These are phyloP conservation scores for Eupleurogrammus muticus DNA, from an alignment of 2,797 vertebrate genomes.

Conservation along the genomic window DNA sequence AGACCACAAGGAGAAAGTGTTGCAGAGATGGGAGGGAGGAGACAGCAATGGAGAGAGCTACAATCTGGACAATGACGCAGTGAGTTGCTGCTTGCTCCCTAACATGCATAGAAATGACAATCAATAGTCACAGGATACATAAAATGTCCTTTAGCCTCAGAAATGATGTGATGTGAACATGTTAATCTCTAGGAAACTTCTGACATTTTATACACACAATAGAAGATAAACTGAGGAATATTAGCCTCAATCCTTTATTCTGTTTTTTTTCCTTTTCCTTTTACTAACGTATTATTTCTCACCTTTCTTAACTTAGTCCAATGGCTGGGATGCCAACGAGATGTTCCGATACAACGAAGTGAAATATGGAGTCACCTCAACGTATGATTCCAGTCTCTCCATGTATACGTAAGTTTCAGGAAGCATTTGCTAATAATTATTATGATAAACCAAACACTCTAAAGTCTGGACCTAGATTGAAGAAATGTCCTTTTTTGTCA, in stretches of 20 bases:
- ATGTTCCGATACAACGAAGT: conserved; percentile 96
- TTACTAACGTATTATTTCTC: not conserved
- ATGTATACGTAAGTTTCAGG: conserved; percentile 91
- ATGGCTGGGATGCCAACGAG: conserved; percentile 96
- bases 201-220: no score
- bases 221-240: no score
- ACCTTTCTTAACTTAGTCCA: conserved; percentile 80
- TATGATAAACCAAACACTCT: not conserved
- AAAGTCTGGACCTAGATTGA: not conserved
- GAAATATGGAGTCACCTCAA: conserved; percentile 93
- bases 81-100: conserved; percentile 67
- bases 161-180: not conserved
- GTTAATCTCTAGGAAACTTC: no score
- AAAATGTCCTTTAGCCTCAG: not conserved
- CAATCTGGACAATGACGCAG: conserved; percentile 91
- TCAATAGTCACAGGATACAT: not conserved
- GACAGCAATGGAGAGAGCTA: conserved; percentile 93
- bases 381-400: conserved; percentile 93
- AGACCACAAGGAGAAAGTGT: conserved; percentile 93
- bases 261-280: not conserved
- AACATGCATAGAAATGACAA: not conserved
- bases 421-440: not conserved
- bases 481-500: not conserved
- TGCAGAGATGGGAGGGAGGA: conserved; percentile 94
- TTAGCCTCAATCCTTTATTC: not conserved